phyloP scores from a whole-genome alignment of 2,113 vertebrate genomes.

The Xyliphius kryptos region DNA sequence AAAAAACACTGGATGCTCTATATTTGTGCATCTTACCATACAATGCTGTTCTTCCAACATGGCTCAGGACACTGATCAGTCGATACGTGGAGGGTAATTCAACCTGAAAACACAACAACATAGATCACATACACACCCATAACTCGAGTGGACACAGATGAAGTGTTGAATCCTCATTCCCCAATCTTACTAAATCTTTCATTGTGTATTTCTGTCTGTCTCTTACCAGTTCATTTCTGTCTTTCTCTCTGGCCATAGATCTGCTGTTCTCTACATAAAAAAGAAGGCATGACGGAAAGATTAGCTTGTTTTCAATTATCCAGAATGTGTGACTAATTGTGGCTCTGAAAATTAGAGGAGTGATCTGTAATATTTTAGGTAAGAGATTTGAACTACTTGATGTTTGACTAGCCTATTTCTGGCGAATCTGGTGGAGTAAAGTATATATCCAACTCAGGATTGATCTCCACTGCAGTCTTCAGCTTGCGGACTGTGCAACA shows the following conservation, averaged over 20 bases:
- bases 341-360: too few relatives aligned
- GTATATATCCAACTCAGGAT: not conserved
- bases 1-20: too few relatives aligned
- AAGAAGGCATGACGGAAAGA: not conserved
- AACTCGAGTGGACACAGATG: not conserved
- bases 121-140: not conserved
- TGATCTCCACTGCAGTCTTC: not conserved
- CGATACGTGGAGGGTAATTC: not conserved
- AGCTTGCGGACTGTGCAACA: not conserved
- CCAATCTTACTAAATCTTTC: not conserved
- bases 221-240: not conserved
- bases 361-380: not conserved
- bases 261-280: not conserved
- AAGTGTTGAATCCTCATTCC: not conserved
- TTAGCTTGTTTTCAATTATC: not conserved
- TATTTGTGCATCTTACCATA: not conserved
- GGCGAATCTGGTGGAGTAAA: not conserved
- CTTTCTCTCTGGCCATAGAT: not conserved
- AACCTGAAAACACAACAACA: not conserved
- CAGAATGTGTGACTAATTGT: too few relatives aligned
- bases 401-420: not conserved
- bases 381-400: not conserved
- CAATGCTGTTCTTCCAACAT: not conserved
- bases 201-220: not conserved
- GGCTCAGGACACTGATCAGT: conserved; percentile 8